Conservation (phyloP, 2,797 vertebrate species). For the Mormyrus proboscirostris region DNA sequence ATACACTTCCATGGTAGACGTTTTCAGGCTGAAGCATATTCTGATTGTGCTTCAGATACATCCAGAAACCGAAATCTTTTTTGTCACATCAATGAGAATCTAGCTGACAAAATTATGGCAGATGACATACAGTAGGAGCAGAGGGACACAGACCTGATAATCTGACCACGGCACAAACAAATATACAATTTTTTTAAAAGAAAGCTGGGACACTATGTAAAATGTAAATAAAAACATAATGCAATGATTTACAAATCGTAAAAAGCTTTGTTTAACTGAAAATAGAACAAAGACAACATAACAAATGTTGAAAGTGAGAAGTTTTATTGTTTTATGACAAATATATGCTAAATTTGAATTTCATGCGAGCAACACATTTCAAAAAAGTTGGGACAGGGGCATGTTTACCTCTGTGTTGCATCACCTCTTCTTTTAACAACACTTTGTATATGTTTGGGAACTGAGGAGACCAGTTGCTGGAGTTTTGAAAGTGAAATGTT, state of each 20-base stretch:
- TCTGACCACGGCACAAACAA: slow-evolving; percentile 35
- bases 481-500: neutral
- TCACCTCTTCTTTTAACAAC: neutral
- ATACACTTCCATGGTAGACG: neutral
- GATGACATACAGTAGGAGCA: slow-evolving; percentile 40
- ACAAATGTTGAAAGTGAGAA: neutral
- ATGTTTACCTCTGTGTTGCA: neutral
- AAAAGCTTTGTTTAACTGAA: neutral
- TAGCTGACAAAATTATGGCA: slow-evolving; percentile 44
- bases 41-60: slow-evolving; percentile 27
- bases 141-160: slow-evolving; percentile 34
- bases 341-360: neutral
- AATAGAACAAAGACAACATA: neutral
- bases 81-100: slow-evolving; percentile 35
- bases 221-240: neutral
- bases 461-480: neutral
- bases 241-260: neutral
- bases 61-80: slow-evolving; percentile 20
- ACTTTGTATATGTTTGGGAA: neutral
- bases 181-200: slow-evolving; percentile 17
- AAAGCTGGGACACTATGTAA: neutral
- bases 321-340: neutral
- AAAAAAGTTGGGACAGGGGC: neutral
- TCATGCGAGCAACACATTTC: neutral
- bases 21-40: neutral